A percentile compares a stretch with the other conserved stretches of the same genome.
These are phyloP conservation scores for Chironex yamaguchii DNA, from an alignment of 30 jellyfish, hydroid and myxozoan species.

Conservation along the genomic window DNA sequence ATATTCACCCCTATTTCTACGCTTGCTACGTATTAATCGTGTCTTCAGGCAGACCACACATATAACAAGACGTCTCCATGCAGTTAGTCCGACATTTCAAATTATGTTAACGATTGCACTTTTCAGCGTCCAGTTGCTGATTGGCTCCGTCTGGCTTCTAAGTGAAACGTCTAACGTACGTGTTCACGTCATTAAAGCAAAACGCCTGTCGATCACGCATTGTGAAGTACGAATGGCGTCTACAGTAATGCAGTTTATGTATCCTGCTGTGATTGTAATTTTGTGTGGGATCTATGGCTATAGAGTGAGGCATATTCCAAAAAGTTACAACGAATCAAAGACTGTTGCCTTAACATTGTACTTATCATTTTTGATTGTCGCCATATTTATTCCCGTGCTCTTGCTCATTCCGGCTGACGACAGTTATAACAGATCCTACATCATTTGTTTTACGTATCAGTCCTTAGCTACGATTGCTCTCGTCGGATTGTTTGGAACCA, in stretches of 20 bases:
- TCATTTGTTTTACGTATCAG: not conserved
- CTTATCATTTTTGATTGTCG: constrained; percentile 44
- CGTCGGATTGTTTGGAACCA: not conserved
- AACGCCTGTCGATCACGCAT: constrained; percentile 35
- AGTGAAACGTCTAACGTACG: constrained; percentile 38
- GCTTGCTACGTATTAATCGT: constrained; percentile 87
- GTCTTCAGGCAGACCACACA: constrained; percentile 80
- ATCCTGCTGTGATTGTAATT: constrained; percentile 89
- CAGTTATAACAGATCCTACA: not conserved
- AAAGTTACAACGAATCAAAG: constrained; percentile 93
- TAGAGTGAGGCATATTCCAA: constrained; percentile 95
- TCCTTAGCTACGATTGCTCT: not conserved
- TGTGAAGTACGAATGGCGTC: constrained; percentile 76
- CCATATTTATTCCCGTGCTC: not conserved
- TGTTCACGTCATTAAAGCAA: constrained; percentile 23
- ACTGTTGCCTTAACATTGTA: constrained; percentile 92
- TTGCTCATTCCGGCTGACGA: not conserved
- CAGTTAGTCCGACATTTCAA: constrained; percentile 89
- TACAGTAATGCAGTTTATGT: constrained; percentile 56
- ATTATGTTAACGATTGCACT: constrained; percentile 61
- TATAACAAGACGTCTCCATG: constrained; percentile 80
- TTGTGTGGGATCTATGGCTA: constrained; percentile 88
- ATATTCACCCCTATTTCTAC: constrained; percentile 87
- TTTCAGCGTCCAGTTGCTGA: constrained; percentile 73
- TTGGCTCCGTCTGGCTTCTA: constrained; percentile 82